Evolutionary conservation across 2,113 vertebrate species (phyloP).

Genomic region (Vicugna pacos): DNA sequence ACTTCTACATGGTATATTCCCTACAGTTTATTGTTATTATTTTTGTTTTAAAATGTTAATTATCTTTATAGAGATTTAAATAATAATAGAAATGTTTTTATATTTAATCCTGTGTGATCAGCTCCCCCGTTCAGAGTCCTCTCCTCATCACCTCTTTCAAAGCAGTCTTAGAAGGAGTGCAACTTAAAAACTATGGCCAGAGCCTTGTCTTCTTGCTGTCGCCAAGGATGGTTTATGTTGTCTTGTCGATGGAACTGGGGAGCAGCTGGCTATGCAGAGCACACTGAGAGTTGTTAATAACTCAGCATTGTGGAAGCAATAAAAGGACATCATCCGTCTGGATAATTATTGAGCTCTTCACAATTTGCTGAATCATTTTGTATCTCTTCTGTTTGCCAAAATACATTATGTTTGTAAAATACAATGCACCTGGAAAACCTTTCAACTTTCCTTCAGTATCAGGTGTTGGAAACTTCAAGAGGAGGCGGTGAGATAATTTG

Average conservation of each 20-base stretch:
- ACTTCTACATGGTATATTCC: background rate
- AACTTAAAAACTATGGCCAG: background rate
- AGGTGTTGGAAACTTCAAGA: background rate
- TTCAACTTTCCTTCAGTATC: background rate
- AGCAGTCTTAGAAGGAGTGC: background rate
- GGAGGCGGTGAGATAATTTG: constrained; percentile 26
- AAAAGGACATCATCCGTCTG: background rate
- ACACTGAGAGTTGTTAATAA: background rate
- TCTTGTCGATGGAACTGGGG: background rate
- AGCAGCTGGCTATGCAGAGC: constrained; percentile 30
- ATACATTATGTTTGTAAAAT: background rate
- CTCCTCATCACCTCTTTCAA: background rate
- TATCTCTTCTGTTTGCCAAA: background rate
- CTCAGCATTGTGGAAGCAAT: background rate
- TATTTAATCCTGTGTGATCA: background rate
- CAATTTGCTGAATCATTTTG: background rate
- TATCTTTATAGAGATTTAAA: constrained; percentile 18
- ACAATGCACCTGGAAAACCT: background rate
- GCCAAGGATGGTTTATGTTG: background rate
- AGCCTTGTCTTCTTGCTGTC: background rate
- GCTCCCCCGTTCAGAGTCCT: background rate
- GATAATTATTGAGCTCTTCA: background rate
- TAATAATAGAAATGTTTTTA: background rate
- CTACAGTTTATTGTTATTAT: background rate
- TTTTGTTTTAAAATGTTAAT: constrained; percentile 53